A percentile compares a stretch with the other conserved stretches of the same genome.
These are phyloP conservation scores for Cinclus mexicanus DNA, from an alignment of 2,113 vertebrate species.

Conservation along the genomic window DNA sequence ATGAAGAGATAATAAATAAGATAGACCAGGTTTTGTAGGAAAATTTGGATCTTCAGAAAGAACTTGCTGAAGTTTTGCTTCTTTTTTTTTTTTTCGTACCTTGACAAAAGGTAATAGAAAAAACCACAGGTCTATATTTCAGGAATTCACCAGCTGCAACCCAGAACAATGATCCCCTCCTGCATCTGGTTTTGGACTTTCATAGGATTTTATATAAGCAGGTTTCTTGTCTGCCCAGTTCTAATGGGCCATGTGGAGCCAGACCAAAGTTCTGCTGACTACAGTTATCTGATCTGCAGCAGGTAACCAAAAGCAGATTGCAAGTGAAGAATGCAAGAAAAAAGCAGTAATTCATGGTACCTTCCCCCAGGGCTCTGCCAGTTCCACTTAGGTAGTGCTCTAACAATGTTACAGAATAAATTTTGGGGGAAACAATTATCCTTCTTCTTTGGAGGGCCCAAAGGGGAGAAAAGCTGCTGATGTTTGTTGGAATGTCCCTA, in stretches of 20 bases:
- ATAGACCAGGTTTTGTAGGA: background rate
- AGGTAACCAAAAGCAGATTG: background rate
- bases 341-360: background rate
- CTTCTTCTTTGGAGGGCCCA: background rate
- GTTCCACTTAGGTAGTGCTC: background rate
- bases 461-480: background rate
- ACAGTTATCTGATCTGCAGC: background rate
- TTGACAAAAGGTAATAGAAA: background rate
- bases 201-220: background rate
- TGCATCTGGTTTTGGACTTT: background rate
- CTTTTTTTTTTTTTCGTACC: background rate
- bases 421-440: no score
- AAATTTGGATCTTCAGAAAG: background rate
- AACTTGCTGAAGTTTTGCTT: background rate
- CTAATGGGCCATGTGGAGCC: background rate
- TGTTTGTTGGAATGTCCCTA: background rate
- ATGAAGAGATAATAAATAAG: background rate
- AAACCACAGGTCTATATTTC: background rate
- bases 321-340: background rate
- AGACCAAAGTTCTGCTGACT: background rate
- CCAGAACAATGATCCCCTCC: background rate
- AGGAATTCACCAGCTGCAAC: background rate
- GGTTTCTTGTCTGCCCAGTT: background rate
- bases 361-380: background rate
- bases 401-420: background rate